A percentile compares a stretch with the other conserved stretches of the same genome.
phyloP scores from a whole-genome alignment of 2,888 invertebrate genomes.

The Spatulosminthurus flaviceps region DNA sequence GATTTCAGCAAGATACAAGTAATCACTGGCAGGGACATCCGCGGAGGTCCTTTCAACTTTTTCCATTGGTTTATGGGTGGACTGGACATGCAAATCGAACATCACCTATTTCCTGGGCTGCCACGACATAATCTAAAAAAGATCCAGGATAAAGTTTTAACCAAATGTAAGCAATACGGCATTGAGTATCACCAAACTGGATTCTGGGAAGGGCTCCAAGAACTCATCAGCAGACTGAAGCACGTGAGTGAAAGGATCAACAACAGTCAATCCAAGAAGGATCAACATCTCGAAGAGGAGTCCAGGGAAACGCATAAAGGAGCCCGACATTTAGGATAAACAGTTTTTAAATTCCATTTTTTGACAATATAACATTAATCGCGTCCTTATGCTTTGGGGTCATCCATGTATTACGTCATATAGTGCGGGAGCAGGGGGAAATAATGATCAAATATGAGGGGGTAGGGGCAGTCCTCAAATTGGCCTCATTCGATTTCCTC shows the following conservation, averaged over 20 bases:
- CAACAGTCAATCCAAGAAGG: neutral
- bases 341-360: neutral
- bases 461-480: no score
- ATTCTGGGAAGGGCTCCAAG: conserved; percentile 37
- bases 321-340: neutral
- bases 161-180: conserved; percentile 18
- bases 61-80: conserved; percentile 42
- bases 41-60: conserved; percentile 36
- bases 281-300: neutral
- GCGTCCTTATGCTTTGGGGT: neutral
- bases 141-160: conserved; percentile 28
- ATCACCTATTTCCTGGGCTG: conserved; percentile 32
- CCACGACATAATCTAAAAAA: conserved; percentile 40
- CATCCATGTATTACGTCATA: neutral
- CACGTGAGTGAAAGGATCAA: conserved; percentile 25
- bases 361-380: neutral
- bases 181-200: conserved; percentile 40
- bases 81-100: conserved; percentile 38
- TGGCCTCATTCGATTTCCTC: no score
- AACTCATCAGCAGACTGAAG: conserved; percentile 22
- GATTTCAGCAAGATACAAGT: conserved; percentile 40
- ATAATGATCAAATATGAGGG: no score
- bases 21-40: conserved; percentile 35
- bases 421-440: no score
- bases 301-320: neutral